Evolutionary conservation across 1,140 invertebrate genomes (phyloP), one percentile per base, ranked within the genome.

Genomic region (Trachelipus rathkii): DNA sequence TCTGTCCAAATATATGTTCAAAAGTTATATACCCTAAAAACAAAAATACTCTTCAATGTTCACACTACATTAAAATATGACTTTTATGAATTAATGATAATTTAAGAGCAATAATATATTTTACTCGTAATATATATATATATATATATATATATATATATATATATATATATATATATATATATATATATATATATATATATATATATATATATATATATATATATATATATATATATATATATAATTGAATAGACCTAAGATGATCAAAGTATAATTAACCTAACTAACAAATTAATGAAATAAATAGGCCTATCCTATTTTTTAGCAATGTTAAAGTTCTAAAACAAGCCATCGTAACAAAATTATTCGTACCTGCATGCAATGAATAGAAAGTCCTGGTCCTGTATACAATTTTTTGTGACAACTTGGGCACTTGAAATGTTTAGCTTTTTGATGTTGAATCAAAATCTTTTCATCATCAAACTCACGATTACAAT

Each of bases 381-480:
- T 98, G 86, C 98, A 99, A 87, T 99, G 98, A 88, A 99, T 99
- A 80, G 96, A 96, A 71, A 99, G 87, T 45, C 95, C 96, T 77
- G 97, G 96, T 68, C 96, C 97, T 69, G 98, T 99, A 84, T 98
- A 99, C 76, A 99, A 87, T 87, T 99, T 99, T 86, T 99, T 99
- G 87, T 99, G 96, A 88, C 97, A 99, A 85, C 99, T 97, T 85
- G 98, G 96, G 89, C 98, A 99, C 89, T 99, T 99, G 84, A 99
- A 99, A 89, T 99, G 98, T 87, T 99, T 99, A 21, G 98, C 98
- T 87, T 99, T 99, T 86, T 99, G 98, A 87, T 99, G 98, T 85
- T 99, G 97, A 83, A 99, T 97, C n/a, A 99, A 88, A 87, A 99
- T 99, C 86, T 99, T 99, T 85, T 99, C 98, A 88, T 99, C 98